Base-by-base conservation (phyloP, 2,797 vertebrate species). In the Ctenochaetus hawaiiensis region DNA sequence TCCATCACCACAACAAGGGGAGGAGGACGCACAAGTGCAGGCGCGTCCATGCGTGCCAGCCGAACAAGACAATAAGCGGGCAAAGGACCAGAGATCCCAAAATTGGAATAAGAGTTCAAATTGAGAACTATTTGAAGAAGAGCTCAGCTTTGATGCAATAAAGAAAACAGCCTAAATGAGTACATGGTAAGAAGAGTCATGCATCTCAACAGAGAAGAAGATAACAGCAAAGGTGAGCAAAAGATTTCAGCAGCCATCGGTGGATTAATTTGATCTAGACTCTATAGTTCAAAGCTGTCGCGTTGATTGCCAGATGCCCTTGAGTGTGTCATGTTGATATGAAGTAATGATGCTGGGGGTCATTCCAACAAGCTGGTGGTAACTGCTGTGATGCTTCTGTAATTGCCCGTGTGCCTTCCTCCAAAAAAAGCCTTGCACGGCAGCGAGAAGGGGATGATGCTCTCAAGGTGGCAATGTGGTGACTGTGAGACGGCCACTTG, bases 171-270 rank as follows among this genome's bases (percentile, higher is more conserved):
- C 75, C 83, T 90, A 81, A 77, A 91, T 91, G 93, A 90, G 83
- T 75, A 67, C 69, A 81, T 49, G 62, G 65, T 86, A 68, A 91
- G 83, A 89, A 75, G 91, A 94, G 92, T 86, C 93, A 96, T 96
- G 95, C 93, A 95, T 94, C 93, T 96, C 77, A 95, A 96, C 90
- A 91, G 88, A 92, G 93, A 93, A 91, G 93, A 93, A 94, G 94
- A 94, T 73, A 92, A 83, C 89, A 87, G 89, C 84, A 93, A 94
- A 94, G 95, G 94, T 95, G 91, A 94, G 94, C 22, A 47, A 71
- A 80, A 83, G 41, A 89, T 85, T 74, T 77, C 48, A 41, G 71
- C 82, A 59, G 41, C 68, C 72, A 62, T 85, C 77, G 23, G 57
- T 30, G 69, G 61, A 73, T 67, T 1, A 43, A 83, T 78, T 70